Evolutionary conservation across 2,797 vertebrate species (phyloP).

Genomic region (Cephalopachus bancanus): DNA sequence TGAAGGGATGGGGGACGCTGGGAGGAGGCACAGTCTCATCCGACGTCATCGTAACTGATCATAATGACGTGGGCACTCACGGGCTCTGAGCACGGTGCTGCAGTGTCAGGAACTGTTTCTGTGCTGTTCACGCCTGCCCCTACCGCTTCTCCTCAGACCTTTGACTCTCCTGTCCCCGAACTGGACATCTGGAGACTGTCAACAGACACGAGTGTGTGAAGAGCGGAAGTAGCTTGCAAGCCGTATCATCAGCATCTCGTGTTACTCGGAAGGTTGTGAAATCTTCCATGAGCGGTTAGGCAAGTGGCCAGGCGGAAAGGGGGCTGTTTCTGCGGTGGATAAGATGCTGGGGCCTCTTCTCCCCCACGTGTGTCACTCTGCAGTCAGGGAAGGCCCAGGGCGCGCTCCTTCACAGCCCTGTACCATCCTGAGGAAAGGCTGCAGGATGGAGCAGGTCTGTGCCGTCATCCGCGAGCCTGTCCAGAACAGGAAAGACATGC

Average conservation of each 20-base stretch:
- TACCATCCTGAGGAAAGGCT: constrained; percentile 56
- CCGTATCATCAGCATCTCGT: background rate
- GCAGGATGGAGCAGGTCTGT: constrained; percentile 38
- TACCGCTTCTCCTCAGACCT: background rate
- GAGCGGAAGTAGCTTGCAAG: constrained; percentile 1
- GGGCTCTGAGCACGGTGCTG: background rate
- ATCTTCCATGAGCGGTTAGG: background rate
- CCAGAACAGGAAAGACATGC: constrained; percentile 21
- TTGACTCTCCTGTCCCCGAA: background rate
- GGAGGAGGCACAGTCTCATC: background rate
- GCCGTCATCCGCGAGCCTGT: constrained; percentile 56
- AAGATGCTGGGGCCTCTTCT: background rate
- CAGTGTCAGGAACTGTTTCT: background rate
- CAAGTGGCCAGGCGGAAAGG: background rate
- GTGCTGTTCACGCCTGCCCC: background rate
- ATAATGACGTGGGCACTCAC: background rate
- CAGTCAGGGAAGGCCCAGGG: background rate
- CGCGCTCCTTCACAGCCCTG: constrained; percentile 31
- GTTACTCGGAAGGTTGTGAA: background rate
- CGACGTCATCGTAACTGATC: background rate
- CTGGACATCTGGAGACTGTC: background rate
- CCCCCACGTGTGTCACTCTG: background rate
- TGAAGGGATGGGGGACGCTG: background rate
- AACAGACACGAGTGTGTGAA: background rate
- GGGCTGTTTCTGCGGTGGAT: background rate